phyloP scores from a whole-genome alignment of 2,797 vertebrate species.

The Apogon hyalosoma region DNA sequence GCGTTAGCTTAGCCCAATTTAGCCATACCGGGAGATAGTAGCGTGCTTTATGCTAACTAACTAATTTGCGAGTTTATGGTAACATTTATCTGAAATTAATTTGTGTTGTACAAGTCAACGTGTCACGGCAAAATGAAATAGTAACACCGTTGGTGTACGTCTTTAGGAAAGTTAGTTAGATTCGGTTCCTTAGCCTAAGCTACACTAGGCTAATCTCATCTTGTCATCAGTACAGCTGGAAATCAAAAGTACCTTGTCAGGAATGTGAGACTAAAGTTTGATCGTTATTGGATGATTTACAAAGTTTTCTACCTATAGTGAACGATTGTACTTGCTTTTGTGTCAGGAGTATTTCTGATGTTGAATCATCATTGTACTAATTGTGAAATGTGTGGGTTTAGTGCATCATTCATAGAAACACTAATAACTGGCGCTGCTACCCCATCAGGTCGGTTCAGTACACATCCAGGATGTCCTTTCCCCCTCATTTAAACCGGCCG shows the following conservation, averaged over 20 bases:
- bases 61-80: not conserved
- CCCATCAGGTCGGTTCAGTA: slow-evolving; percentile 52
- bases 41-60: slow-evolving; percentile 59
- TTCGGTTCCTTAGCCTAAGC: no score
- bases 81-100: not conserved
- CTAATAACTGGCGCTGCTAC: not conserved
- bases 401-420: fast-evolving
- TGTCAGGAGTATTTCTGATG: not conserved
- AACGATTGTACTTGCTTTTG: fast-evolving
- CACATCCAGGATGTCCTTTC: slow-evolving; percentile 92
- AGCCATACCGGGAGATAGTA: slow-evolving; percentile 50
- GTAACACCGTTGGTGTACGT: fast-evolving
- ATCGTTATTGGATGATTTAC: not conserved
- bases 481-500: slow-evolving; percentile 97
- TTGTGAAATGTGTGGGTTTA: not conserved
- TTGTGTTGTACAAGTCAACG: no score
- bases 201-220: slow-evolving; percentile 7
- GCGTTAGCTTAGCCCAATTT: slow-evolving; percentile 55
- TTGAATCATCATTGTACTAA: not conserved
- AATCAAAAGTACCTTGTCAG: not conserved
- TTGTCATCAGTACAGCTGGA: not conserved
- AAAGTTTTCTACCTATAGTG: not conserved
- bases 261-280: no score
- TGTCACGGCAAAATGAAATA: no score
- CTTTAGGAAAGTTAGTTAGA: not conserved